Conservation (phyloP, 2,113 vertebrate species). For the Plecotus auritus region DNA sequence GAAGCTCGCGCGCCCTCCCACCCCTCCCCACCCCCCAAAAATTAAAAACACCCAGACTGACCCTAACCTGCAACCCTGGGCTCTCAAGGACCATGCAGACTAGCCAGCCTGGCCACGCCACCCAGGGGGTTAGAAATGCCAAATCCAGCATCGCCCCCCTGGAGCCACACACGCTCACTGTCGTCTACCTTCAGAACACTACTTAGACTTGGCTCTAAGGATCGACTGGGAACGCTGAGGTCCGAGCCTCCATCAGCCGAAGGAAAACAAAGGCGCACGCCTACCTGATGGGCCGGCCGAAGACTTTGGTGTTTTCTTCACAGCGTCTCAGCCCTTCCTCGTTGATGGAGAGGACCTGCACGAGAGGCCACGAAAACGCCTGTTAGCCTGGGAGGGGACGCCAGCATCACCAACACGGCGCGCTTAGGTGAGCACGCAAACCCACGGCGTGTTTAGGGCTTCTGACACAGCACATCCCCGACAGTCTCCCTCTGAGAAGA, state of each 20-base stretch:
- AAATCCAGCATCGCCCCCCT: fast-evolving
- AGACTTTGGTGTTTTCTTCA: conserved; percentile 94
- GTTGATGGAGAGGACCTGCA: conserved; percentile 94
- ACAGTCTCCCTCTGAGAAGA: too few species aligned
- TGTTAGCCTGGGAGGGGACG: fast-evolving
- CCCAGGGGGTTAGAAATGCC: fast-evolving
- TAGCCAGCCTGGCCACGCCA: too few species aligned
- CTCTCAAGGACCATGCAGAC: fast-evolving
- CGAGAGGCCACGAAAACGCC: too few species aligned
- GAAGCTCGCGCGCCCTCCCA: too few species aligned
- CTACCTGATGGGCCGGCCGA: conserved; percentile 95
- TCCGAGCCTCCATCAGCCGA: not conserved
- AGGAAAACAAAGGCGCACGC: not conserved
- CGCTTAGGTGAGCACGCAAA: fast-evolving
- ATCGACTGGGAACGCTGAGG: not conserved
- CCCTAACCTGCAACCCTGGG: fast-evolving
- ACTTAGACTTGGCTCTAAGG: not conserved
- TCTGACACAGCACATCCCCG: fast-evolving
- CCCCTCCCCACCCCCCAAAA: not conserved
- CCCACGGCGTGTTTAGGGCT: fast-evolving
- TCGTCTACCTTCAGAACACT: not conserved
- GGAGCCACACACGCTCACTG: fast-evolving
- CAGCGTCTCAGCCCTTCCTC: conserved; percentile 95
- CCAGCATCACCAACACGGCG: fast-evolving
- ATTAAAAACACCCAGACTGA: not conserved